A percentile compares a stretch with the other conserved stretches of the same genome.
Evolutionary conservation across 2,113 vertebrate species (phyloP).

Genomic region (Brienomyrus brachyistius): DNA sequence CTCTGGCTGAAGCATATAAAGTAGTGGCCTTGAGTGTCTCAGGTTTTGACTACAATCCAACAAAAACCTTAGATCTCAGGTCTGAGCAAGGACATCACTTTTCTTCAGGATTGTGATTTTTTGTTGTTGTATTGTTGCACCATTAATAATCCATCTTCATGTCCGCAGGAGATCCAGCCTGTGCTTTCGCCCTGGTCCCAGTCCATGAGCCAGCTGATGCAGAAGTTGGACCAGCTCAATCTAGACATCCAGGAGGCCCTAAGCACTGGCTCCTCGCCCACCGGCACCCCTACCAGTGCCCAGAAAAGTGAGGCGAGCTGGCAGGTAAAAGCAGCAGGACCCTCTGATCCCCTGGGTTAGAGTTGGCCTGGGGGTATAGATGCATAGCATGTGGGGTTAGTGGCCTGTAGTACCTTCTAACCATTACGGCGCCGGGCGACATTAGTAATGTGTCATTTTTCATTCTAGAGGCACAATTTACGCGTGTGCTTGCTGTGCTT

Average conservation of each 20-base stretch:
- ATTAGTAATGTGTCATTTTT: neutral
- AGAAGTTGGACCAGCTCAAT: constrained; percentile 65
- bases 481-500: neutral
- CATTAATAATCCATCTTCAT: neutral
- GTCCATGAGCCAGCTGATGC: constrained; percentile 66
- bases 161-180: neutral
- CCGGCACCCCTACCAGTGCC: constrained; percentile 35
- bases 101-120: neutral
- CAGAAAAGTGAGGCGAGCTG: constrained; percentile 52
- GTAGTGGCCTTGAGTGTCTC: neutral
- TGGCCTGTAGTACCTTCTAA: neutral
- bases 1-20: neutral
- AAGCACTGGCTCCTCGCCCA: constrained; percentile 44
- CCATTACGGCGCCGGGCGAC: neutral
- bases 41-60: neutral
- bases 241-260: constrained; percentile 61
- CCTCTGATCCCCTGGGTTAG: neutral
- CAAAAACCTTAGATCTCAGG: neutral
- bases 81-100: neutral
- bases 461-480: neutral
- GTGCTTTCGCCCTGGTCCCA: constrained; percentile 45
- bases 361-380: neutral
- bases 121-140: neutral
- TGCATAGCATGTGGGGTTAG: neutral
- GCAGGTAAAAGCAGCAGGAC: neutral